These are phyloP conservation scores for Syrista parreyssii DNA, from an alignment of 2,888 invertebrate species.

Conservation along the genomic window DNA sequence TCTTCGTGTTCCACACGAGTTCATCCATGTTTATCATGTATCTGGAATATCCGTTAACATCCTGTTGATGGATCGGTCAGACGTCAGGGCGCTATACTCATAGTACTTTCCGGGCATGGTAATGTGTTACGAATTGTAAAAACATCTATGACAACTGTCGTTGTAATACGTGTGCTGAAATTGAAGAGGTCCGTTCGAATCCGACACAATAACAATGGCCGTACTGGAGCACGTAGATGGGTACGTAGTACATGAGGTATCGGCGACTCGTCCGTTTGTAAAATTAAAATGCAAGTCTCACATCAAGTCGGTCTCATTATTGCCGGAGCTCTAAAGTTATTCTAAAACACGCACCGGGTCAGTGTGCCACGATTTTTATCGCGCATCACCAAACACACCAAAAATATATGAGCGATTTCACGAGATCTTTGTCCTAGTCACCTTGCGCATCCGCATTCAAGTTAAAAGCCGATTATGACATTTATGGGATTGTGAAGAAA, in stretches of 20 bases:
- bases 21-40: constrained; percentile 1
- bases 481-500: not conserved
- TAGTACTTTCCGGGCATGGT: constrained; percentile 7
- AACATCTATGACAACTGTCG: constrained; percentile 30
- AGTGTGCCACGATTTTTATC: constrained; percentile 22
- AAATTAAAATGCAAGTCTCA: constrained; percentile 43
- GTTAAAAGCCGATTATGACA: not conserved
- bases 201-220: not conserved
- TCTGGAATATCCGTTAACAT: constrained; percentile 6
- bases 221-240: not conserved
- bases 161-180: constrained; percentile 16
- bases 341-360: constrained; percentile 48
- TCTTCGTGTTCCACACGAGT: not conserved
- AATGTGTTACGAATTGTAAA: constrained; percentile 22
- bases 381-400: not conserved
- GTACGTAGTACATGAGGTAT: not conserved
- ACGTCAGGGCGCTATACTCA: not conserved
- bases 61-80: not conserved
- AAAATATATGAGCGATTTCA: not conserved
- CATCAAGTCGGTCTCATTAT: constrained; percentile 50
- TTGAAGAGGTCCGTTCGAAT: constrained; percentile 4
- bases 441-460: not conserved
- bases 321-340: constrained; percentile 50
- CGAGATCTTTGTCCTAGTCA: not conserved
- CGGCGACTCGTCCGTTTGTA: not conserved